Evolutionary conservation across 2,888 invertebrate species (phyloP).

Genomic region (Neelides folsomi): DNA sequence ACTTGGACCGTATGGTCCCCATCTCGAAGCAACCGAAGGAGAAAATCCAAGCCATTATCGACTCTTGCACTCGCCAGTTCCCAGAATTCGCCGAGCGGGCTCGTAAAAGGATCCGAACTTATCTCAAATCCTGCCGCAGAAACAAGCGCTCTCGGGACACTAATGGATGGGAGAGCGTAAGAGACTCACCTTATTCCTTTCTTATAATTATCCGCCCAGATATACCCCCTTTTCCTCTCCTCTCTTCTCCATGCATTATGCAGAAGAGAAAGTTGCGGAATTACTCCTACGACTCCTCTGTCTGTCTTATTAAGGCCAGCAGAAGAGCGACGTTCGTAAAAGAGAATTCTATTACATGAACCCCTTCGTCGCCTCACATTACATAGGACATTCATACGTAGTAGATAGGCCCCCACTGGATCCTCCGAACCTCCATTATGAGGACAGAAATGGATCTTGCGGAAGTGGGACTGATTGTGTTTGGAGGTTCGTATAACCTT

Average conservation of each 20-base stretch:
- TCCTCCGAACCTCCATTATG: too few relatives aligned
- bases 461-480: too few relatives aligned
- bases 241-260: slow-evolving; percentile 3
- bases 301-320: too few relatives aligned
- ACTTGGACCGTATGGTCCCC: slow-evolving; percentile 87
- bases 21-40: slow-evolving; percentile 96
- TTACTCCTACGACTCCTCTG: too few relatives aligned
- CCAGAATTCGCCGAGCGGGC: slow-evolving; percentile 92
- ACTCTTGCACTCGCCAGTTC: slow-evolving; percentile 91
- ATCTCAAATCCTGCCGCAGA: slow-evolving; percentile 85
- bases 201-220: neutral
- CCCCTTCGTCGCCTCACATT: too few relatives aligned
- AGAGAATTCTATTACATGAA: too few relatives aligned
- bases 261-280: neutral
- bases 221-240: neutral
- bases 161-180: slow-evolving; percentile 75
- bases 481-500: too few relatives aligned
- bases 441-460: too few relatives aligned
- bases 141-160: slow-evolving; percentile 84
- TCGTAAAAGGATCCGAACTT: slow-evolving; percentile 84
- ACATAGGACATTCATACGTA: too few relatives aligned
- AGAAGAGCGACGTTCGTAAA: too few relatives aligned
- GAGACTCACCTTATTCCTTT: slow-evolving; percentile 34
- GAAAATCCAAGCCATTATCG: slow-evolving; percentile 93
- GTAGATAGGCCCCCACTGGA: too few relatives aligned